These are phyloP conservation scores for Narcine bancroftii DNA, from an alignment of 2,113 vertebrate species.

Conservation along the genomic window DNA sequence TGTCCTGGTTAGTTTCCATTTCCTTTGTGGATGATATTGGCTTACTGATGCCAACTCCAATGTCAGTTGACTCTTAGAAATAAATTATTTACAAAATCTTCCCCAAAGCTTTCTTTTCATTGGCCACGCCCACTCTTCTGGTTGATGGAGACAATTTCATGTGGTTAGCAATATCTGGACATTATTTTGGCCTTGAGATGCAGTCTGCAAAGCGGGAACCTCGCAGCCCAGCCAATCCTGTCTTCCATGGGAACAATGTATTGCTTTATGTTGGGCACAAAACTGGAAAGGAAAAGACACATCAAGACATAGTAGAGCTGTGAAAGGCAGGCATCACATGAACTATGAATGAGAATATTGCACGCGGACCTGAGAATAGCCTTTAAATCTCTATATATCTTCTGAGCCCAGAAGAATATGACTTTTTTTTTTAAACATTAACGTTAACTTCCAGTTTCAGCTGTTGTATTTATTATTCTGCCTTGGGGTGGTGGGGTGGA, in stretches of 20 bases:
- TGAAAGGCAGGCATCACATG: not conserved
- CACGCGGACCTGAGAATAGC: not conserved
- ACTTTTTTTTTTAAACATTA: not conserved
- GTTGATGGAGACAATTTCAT: not conserved
- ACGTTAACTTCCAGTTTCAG: not conserved
- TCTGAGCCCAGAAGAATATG: not conserved
- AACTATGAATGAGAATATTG: not conserved
- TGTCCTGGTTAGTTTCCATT: conserved; percentile 22
- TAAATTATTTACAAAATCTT: conserved; percentile 30
- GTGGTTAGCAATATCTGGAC: not conserved
- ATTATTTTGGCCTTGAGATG: conserved; percentile 25
- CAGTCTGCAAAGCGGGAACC: conserved; percentile 25
- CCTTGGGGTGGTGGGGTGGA: not conserved
- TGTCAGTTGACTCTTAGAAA: conserved; percentile 3
- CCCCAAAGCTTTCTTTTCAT: not conserved
- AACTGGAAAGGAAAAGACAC: conserved; percentile 1
- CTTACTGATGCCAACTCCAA: conserved; percentile 10
- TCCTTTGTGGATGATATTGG: not conserved
- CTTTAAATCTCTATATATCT: not conserved
- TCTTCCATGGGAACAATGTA: not conserved
- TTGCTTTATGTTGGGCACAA: conserved; percentile 21
- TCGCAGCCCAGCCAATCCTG: conserved; percentile 8
- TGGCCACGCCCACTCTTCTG: not conserved
- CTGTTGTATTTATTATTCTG: not conserved
- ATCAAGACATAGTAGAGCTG: not conserved